A percentile compares a stretch with the other conserved stretches of the same genome.
These are phyloP conservation scores for Aphelenchoides avenae DNA, from an alignment of 1,140 invertebrate genomes.

Conservation along the genomic window DNA sequence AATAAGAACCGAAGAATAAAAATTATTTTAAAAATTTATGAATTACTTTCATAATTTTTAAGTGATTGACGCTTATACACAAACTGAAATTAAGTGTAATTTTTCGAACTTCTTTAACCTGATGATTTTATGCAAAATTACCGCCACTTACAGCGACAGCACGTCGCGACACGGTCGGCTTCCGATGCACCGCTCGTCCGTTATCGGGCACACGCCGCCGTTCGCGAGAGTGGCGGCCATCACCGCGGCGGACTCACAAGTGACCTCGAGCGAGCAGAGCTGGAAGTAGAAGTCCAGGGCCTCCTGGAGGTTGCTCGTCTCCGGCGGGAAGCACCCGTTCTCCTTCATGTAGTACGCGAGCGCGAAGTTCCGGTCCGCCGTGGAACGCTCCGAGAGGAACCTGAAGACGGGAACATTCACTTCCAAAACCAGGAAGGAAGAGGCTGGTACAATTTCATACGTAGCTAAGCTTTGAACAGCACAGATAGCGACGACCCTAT, in stretches of 20 bases:
- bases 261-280: conserved; percentile 90
- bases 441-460: too few species aligned
- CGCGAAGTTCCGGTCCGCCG: conserved; percentile 63
- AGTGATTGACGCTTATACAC: too few species aligned
- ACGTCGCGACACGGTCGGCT: conserved; percentile 80
- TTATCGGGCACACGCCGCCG: conserved; percentile 68
- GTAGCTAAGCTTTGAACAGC: too few species aligned
- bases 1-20: background rate
- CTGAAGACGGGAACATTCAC: too few species aligned
- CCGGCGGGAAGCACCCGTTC: conserved; percentile 54
- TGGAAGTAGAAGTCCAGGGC: conserved; percentile 89
- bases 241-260: conserved; percentile 81
- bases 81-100: conserved; percentile 1
- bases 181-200: conserved; percentile 44
- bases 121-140: conserved; percentile 50
- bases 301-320: conserved; percentile 70
- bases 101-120: conserved; percentile 11
- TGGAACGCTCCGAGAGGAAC: conserved; percentile 62
- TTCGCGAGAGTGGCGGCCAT: conserved; percentile 91
- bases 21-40: background rate
- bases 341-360: conserved; percentile 63
- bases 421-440: too few species aligned
- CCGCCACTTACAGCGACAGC: too few species aligned
- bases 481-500: too few species aligned
- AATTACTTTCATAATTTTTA: conserved; percentile 69